Evolutionary conservation across 2,113 vertebrate genomes (phyloP), one percentile per base, ranked within the genome.

Genomic region (Danionella cerebrum): DNA sequence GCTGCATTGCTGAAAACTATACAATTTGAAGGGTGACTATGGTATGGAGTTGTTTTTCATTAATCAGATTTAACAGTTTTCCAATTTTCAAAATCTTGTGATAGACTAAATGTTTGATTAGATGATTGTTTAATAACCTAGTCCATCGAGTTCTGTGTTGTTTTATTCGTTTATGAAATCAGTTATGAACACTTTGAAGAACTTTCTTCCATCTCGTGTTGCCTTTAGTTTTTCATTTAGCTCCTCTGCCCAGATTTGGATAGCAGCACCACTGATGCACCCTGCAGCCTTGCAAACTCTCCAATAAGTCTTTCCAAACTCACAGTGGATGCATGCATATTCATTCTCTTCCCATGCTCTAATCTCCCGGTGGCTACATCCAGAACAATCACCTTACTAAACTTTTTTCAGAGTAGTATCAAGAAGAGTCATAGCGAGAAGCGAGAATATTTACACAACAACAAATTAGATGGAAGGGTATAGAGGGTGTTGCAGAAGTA

Each of bases 341-440:
- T 16, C 8, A 11, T 38, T 71, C 14, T 57, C 59, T 48, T 33
- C 16, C 42, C 41, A 57, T 29, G 3, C 65, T 24, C 42, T 62
- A 60, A 58, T 59, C 48, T 74, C 67, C 67, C 67, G 66, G 14
- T 16, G 29, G 67, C 45, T 55, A 52, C 33, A 60, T 24, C 67
- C 59, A 24, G 12, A 69, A 44, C 57, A 47, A 2, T 65, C 69
- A 44, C 58, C 53, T 58, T 19, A 41, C 47, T n/a, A 41, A 65
- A 74, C 72, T 74, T 67, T 69, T 67, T 69, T 48, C 27, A 11
- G 16, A 48, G 39, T 54, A 53, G 27, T 48, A 70, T 14, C 39
- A 69, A 36, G 44, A 29, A 60, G 59, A 3, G 12, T 7, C 21
- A 22, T 38, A 24, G 39, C 25, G 18, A 62, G 35, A 44, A 52